A percentile compares a stretch with the other conserved stretches of the same genome.
Conservation (phyloP, 2,113 vertebrate species). For the Pardalotus punctatus region DNA sequence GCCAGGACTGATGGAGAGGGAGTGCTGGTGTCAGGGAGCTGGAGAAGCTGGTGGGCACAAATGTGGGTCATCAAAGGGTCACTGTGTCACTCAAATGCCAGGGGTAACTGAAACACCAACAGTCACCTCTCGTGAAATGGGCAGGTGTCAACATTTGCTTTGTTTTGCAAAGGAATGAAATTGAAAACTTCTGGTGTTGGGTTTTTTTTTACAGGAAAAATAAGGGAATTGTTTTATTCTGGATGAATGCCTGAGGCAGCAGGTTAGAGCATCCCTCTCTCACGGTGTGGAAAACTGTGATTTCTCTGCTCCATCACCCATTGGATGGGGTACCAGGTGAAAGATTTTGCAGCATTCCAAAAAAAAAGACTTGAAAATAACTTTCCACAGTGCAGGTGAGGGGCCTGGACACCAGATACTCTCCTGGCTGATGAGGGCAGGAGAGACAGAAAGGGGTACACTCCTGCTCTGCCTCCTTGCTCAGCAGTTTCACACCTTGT, state of each 20-base stretch:
- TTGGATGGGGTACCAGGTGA: neutral
- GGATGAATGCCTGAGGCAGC: neutral
- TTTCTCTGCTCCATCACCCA: neutral
- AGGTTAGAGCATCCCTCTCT: neutral
- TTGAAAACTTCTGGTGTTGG: neutral
- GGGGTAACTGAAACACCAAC: neutral
- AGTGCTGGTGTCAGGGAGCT: neutral
- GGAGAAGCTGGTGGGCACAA: neutral
- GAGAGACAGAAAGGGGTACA: neutral
- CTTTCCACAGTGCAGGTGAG: neutral
- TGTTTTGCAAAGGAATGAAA: neutral
- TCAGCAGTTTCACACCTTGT: neutral
- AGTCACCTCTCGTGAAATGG: neutral
- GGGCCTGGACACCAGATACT: neutral
- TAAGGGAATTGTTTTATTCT: neutral
- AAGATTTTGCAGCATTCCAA: neutral
- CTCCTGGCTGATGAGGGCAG: neutral
- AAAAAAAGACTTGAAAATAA: neutral
- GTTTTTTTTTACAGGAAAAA: neutral
- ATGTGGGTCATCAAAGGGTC: neutral
- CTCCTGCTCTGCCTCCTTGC: neutral
- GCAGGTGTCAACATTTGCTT: neutral
- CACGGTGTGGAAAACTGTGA: accelerated
- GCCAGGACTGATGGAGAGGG: neutral
- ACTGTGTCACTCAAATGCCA: neutral